Percentiles rank a stretch among this genome's conserved stretches.
phyloP scores from a whole-genome alignment of 2,797 vertebrate genomes.

The Parauchenoglanis ngamensis region DNA sequence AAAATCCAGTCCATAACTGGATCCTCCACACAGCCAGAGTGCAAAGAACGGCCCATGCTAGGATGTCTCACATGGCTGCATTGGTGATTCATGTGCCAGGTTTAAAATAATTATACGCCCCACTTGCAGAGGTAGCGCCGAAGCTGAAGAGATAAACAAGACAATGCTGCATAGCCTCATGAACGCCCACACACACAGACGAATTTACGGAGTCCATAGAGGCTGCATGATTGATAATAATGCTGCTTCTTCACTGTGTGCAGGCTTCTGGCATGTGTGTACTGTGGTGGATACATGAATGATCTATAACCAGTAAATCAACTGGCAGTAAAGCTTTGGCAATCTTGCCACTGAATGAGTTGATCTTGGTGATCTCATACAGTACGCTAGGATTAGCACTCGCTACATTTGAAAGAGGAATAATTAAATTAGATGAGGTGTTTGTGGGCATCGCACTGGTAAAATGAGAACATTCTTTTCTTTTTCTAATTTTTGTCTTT shows the following conservation, averaged over 20 bases:
- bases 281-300: background rate
- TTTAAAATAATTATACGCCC: constrained; percentile 55
- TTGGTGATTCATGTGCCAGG: constrained; percentile 46
- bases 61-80: constrained; percentile 51
- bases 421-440: constrained; percentile 49
- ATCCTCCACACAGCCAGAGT: constrained; percentile 13
- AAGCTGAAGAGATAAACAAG: constrained; percentile 48
- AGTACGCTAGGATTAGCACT: constrained; percentile 53
- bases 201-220: constrained; percentile 14
- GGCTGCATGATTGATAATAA: constrained; percentile 14
- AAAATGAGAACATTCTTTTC: constrained; percentile 27
- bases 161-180: constrained; percentile 22
- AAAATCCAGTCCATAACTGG: constrained; percentile 6
- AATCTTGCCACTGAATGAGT: constrained; percentile 42
- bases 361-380: constrained; percentile 51
- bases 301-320: constrained; percentile 19
- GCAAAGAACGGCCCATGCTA: constrained; percentile 19
- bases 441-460: constrained; percentile 32
- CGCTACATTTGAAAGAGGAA: constrained; percentile 53
- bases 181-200: constrained; percentile 23
- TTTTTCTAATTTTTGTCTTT: background rate
- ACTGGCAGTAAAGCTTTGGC: constrained; percentile 22
- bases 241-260: constrained; percentile 3
- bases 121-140: constrained; percentile 36
- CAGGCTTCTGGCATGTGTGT: constrained; percentile 6